Percentiles rank a stretch among this genome's conserved stretches.
Evolutionary conservation across 1,140 invertebrate species (phyloP).

Genomic region (Eurosta solidaginis): DNA sequence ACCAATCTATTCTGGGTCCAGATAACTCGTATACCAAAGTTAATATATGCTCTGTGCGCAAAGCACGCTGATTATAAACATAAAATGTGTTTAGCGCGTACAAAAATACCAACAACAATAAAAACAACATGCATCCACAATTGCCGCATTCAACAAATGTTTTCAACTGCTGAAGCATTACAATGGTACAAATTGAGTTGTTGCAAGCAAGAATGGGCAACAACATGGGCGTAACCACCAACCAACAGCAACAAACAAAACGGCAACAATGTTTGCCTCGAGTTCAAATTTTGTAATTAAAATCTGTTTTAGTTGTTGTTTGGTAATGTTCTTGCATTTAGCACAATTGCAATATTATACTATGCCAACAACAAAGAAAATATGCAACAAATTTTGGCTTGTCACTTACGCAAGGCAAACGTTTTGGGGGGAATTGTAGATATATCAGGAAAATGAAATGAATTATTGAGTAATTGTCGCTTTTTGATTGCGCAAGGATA

Average conservation of each 20-base stretch:
- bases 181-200: background rate
- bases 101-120: background rate
- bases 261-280: background rate
- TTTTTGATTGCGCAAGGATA: too few relatives aligned
- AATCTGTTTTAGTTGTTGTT: conserved; percentile 23
- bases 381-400: background rate
- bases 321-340: background rate
- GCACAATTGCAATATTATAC: background rate
- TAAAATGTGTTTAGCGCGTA: background rate
- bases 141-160: background rate
- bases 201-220: background rate
- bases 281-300: conserved; percentile 18
- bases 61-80: too few relatives aligned
- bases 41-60: too few relatives aligned
- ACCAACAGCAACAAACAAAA: background rate
- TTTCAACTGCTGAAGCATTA: background rate
- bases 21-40: too few relatives aligned
- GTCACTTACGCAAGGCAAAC: background rate
- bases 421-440: background rate
- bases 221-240: background rate
- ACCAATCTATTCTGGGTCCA: too few relatives aligned
- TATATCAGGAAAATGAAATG: background rate
- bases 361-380: background rate
- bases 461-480: conserved; percentile 22
- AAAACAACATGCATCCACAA: background rate